phyloP scores from a whole-genome alignment of 2,888 invertebrate species.

The Mythimna ferrago region DNA sequence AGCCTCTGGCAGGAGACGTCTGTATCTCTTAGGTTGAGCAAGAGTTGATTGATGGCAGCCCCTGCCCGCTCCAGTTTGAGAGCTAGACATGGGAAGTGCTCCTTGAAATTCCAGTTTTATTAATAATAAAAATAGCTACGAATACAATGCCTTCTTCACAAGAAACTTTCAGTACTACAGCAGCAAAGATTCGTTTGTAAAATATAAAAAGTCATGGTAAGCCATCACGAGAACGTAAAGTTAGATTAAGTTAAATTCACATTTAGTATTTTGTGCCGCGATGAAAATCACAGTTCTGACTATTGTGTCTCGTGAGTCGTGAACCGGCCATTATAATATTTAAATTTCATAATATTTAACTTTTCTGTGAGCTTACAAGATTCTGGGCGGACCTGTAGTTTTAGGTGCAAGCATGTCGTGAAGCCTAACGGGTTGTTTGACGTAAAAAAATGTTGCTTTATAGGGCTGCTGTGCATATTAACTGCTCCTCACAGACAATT shows the following conservation, averaged over 20 bases:
- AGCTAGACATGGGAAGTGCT: too few relatives aligned
- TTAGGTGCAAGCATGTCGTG: constrained; percentile 17
- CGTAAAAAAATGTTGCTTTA: background rate
- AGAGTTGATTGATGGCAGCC: too few relatives aligned
- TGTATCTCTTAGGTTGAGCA: too few relatives aligned
- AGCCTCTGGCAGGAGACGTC: too few relatives aligned
- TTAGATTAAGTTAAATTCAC: constrained; percentile 62
- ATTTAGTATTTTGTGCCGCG: constrained; percentile 62
- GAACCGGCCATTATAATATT: constrained; percentile 71
- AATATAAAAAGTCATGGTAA: constrained; percentile 40
- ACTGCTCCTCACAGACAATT: background rate
- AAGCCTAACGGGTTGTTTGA: constrained; percentile 12
- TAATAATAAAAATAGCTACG: too few relatives aligned
- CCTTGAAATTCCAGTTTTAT: too few relatives aligned
- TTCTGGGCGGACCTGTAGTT: constrained; percentile 57
- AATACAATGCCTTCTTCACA: too few relatives aligned
- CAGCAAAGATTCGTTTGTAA: constrained; percentile 13
- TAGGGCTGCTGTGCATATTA: background rate
- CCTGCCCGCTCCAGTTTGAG: too few relatives aligned
- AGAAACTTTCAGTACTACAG: background rate
- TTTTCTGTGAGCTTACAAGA: constrained; percentile 50
- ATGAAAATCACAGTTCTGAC: constrained; percentile 67
- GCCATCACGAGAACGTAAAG: constrained; percentile 39
- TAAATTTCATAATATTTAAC: constrained; percentile 66
- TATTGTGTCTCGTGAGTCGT: constrained; percentile 63